Percentiles rank a stretch among this genome's conserved stretches.
These are phyloP conservation scores for Otolemur crassicaudatus DNA, from an alignment of 2,797 vertebrate species.

Conservation along the genomic window DNA sequence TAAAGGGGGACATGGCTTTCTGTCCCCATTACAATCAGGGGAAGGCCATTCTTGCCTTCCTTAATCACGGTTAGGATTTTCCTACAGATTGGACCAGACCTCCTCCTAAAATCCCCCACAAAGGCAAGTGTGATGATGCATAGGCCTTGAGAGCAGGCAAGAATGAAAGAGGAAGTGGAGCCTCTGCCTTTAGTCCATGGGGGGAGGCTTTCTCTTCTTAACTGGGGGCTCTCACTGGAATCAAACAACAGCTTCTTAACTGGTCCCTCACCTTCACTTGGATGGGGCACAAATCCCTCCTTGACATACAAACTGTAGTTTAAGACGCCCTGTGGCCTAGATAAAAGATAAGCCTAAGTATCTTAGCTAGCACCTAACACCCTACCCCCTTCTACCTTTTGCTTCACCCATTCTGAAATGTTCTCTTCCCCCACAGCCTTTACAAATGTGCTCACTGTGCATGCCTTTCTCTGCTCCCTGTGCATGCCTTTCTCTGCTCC, in stretches of 20 bases:
- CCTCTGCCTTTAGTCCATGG: background rate
- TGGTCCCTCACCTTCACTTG: background rate
- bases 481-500: background rate
- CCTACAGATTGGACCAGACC: background rate
- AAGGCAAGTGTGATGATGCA: background rate
- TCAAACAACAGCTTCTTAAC: background rate
- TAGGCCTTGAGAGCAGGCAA: background rate
- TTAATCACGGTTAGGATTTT: constrained; percentile 35
- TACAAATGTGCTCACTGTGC: background rate
- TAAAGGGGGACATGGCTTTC: background rate
- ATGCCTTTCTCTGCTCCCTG: background rate
- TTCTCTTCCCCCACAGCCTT: background rate
- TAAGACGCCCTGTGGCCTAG: constrained; percentile 33
- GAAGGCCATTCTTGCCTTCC: background rate
- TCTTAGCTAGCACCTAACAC: background rate
- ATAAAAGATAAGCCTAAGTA: background rate
- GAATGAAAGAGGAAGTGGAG: background rate
- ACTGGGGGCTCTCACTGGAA: background rate
- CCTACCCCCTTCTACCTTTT: background rate
- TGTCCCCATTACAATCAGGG: background rate
- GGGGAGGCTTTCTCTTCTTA: background rate
- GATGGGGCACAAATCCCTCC: constrained; percentile 23
- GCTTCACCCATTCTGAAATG: background rate
- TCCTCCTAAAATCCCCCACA: background rate
- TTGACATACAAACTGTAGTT: background rate